Percentiles rank a stretch among this genome's conserved stretches.
These are phyloP conservation scores for Procambarus clarkii DNA, from an alignment of 1,140 invertebrate genomes.

Conservation along the genomic window DNA sequence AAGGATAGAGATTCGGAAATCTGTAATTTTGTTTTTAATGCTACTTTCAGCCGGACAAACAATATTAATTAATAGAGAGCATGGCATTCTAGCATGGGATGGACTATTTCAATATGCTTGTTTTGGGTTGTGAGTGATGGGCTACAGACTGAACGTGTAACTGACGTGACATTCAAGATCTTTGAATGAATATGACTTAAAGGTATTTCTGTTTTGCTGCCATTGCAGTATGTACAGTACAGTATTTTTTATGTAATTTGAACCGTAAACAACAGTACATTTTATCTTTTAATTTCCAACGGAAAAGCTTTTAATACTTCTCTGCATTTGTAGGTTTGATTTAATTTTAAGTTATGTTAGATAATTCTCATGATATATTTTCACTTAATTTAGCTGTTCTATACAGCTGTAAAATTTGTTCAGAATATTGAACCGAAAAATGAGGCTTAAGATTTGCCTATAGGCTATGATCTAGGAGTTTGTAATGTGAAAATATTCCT, in stretches of 20 bases:
- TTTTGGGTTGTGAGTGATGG: slow-evolving; percentile 61
- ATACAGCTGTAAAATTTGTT: neutral
- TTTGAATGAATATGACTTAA: slow-evolving; percentile 31
- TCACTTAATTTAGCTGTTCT: slow-evolving; percentile 35
- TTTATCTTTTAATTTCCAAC: slow-evolving; percentile 13
- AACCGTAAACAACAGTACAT: neutral
- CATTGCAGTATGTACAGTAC: slow-evolving; percentile 35
- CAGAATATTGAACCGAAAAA: slow-evolving; percentile 43
- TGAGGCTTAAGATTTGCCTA: slow-evolving; percentile 58
- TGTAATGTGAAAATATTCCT: slow-evolving; percentile 68
- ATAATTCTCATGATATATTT: slow-evolving; percentile 30
- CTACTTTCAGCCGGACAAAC: neutral
- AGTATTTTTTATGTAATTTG: slow-evolving; percentile 45
- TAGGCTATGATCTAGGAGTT: slow-evolving; percentile 67
- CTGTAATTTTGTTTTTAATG: neutral
- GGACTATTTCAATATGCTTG: slow-evolving; percentile 45
- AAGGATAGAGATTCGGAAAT: neutral
- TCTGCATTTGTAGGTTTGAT: slow-evolving; percentile 51
- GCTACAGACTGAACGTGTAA: slow-evolving; percentile 42
- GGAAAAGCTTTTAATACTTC: slow-evolving; percentile 36
- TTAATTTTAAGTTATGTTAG: slow-evolving; percentile 47
- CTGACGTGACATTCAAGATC: slow-evolving; percentile 8
- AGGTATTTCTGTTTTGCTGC: slow-evolving; percentile 10
- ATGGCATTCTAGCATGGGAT: slow-evolving; percentile 43
- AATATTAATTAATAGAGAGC: neutral